These are phyloP conservation scores for Antheraea assamensis DNA, from an alignment of 2,888 invertebrate genomes.

Conservation along the genomic window DNA sequence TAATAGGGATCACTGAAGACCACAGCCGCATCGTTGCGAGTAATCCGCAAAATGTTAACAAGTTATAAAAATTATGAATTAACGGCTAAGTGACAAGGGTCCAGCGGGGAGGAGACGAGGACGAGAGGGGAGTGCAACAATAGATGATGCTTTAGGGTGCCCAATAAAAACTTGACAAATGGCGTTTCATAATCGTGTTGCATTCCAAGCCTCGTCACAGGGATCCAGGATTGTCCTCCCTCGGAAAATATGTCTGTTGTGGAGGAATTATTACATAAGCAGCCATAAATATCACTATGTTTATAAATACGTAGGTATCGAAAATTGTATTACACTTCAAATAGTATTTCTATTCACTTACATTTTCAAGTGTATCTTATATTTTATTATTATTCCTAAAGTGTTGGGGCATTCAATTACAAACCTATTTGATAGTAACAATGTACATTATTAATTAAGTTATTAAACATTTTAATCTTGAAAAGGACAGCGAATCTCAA, in stretches of 20 bases:
- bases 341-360: not conserved
- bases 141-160: conserved; percentile 68
- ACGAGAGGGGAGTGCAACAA: conserved; percentile 58
- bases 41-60: conserved; percentile 69
- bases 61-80: conserved; percentile 80
- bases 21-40: conserved; percentile 32
- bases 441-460: not conserved
- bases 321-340: not conserved
- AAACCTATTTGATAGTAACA: not conserved
- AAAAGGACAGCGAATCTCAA: not conserved
- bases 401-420: not conserved
- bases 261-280: conserved; percentile 40
- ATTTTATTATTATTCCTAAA: not conserved
- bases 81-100: conserved; percentile 72
- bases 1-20: conserved; percentile 23
- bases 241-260: conserved; percentile 59
- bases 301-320: not conserved
- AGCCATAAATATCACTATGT: not conserved
- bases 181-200: conserved; percentile 79
- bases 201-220: conserved; percentile 75
- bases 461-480: not conserved
- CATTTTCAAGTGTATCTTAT: not conserved
- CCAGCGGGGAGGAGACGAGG: conserved; percentile 43
- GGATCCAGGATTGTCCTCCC: conserved; percentile 64
- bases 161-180: conserved; percentile 83